phyloP scores from a whole-genome alignment of 2,113 vertebrate genomes.

The Sylvia atricapilla region DNA sequence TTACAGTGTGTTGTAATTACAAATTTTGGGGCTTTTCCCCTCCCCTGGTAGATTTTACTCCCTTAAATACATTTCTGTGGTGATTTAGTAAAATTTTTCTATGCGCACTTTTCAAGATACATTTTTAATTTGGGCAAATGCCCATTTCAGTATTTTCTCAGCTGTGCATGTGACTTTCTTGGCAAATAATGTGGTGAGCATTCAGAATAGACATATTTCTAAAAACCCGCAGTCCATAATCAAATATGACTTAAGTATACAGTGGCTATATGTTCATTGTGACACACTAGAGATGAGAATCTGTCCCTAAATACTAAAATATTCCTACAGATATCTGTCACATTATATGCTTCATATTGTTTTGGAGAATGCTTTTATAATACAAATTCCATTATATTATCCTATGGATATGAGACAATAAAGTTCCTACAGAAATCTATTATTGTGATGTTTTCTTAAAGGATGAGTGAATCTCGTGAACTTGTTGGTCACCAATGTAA shows the following conservation, averaged over 20 bases:
- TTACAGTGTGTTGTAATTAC: neutral
- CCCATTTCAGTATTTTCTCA: constrained; percentile 54
- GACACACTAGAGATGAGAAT: neutral
- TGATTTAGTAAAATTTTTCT: neutral
- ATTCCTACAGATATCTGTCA: neutral
- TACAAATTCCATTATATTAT: neutral
- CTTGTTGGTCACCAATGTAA: neutral
- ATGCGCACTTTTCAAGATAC: neutral
- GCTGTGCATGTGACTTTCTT: constrained; percentile 41
- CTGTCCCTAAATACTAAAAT: neutral
- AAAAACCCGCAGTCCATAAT: neutral
- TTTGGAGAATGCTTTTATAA: neutral
- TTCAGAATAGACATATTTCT: constrained; percentile 30
- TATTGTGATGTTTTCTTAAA: neutral
- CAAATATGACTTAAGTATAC: neutral
- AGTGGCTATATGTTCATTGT: neutral
- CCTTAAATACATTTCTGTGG: neutral
- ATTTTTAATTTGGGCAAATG: constrained; percentile 46
- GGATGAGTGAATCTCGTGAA: neutral
- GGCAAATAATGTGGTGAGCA: constrained; percentile 14
- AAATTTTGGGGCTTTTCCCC: neutral
- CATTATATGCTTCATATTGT: neutral
- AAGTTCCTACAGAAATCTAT: neutral
- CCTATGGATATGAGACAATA: neutral
- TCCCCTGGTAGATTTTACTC: neutral